phyloP scores from a whole-genome alignment of 2,888 invertebrate species.

The Agrotis ipsilon region DNA sequence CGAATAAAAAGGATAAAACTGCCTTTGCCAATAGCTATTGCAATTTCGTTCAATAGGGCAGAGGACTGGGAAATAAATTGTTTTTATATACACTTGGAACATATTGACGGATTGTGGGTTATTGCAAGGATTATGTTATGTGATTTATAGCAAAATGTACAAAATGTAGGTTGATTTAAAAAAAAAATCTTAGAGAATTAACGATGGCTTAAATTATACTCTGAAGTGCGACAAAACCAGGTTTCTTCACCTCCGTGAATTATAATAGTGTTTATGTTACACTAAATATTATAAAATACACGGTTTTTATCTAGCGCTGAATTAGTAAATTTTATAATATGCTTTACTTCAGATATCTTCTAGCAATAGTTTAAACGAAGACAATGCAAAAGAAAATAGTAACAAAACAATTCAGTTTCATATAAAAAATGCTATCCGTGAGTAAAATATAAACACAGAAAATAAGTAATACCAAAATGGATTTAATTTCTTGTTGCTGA shows the following conservation, averaged over 20 bases:
- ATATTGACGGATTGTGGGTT: conserved; percentile 11
- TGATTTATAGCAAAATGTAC: background rate
- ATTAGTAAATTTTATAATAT: background rate
- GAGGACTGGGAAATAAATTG: conserved; percentile 40
- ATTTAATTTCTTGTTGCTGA: too few relatives aligned
- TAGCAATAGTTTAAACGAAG: background rate
- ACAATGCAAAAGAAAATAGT: background rate
- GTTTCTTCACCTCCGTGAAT: background rate
- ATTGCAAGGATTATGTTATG: background rate
- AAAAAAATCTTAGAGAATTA: background rate
- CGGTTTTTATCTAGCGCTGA: background rate
- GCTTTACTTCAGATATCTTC: background rate
- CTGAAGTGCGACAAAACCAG: background rate
- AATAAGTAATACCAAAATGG: background rate
- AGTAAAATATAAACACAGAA: background rate
- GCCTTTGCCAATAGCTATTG: conserved; percentile 52
- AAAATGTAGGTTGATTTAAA: background rate
- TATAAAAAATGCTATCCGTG: too few relatives aligned
- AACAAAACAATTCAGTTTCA: background rate
- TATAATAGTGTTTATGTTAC: too few relatives aligned
- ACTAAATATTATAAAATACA: too few relatives aligned
- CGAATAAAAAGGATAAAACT: conserved; percentile 64
- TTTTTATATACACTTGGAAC: conserved; percentile 34
- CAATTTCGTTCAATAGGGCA: conserved; percentile 47
- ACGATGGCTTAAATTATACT: too few relatives aligned